Conservation (phyloP, 2,113 vertebrate species). For the Hydropotes inermis region DNA sequence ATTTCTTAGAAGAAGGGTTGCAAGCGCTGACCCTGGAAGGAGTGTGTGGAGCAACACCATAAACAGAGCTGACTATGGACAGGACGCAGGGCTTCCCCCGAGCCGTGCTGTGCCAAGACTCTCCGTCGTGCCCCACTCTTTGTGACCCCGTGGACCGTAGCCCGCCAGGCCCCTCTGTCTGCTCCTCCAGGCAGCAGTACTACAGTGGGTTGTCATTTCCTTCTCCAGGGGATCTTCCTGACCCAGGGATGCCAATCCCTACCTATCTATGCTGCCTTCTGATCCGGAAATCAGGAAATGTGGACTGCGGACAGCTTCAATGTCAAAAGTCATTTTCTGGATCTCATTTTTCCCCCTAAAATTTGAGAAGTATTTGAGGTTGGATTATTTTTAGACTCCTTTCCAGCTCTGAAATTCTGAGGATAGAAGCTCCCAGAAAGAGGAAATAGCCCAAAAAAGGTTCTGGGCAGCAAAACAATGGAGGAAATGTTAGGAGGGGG, state of each 20-base stretch:
- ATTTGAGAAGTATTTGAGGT: not conserved
- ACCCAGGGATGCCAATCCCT: not conserved
- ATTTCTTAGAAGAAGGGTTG: not conserved
- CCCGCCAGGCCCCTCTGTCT: not conserved
- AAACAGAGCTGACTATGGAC: accelerated
- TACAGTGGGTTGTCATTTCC: not conserved
- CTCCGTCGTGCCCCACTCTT: not conserved
- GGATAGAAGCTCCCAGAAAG: not conserved
- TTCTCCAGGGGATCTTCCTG: not conserved
- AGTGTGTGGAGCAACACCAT: accelerated
- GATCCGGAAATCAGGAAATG: not conserved
- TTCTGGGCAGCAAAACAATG: not conserved
- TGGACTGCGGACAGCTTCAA: no score
- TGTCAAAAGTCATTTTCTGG: not conserved
- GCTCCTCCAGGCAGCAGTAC: not conserved
- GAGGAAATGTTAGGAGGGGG: not conserved
- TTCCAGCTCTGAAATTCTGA: not conserved
- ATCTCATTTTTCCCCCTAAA: not conserved
- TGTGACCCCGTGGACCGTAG: not conserved
- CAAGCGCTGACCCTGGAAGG: not conserved
- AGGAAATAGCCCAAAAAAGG: not conserved
- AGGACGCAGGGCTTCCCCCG: accelerated
- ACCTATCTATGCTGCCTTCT: accelerated
- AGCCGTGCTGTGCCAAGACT: not conserved
- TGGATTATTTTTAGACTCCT: not conserved